Evolutionary conservation across 2,113 vertebrate species (phyloP).

Genomic region (Mixornis gularis): DNA sequence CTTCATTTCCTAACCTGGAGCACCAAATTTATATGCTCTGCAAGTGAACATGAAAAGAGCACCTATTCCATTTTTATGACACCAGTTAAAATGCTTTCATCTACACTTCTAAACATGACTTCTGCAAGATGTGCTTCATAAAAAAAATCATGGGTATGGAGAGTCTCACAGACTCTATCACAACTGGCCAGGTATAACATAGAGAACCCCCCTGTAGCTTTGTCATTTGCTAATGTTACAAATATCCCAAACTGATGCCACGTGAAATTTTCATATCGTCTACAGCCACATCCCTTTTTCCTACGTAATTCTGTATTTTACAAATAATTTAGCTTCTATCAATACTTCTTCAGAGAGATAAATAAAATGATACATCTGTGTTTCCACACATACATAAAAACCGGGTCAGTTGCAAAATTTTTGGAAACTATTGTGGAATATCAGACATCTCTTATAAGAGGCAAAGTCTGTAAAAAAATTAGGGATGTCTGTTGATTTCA

Average conservation of each 20-base stretch:
- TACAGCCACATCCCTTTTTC: not conserved
- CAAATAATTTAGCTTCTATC: not conserved
- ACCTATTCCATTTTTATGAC: not conserved
- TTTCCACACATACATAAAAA: not conserved
- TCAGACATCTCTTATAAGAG: not conserved
- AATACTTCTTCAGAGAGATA: not conserved
- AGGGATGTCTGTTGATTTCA: not conserved
- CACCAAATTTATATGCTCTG: not conserved
- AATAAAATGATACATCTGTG: not conserved
- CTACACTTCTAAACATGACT: not conserved
- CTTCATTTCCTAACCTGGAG: not conserved
- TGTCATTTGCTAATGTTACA: not conserved
- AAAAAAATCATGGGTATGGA: not conserved
- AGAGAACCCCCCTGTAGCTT: not conserved
- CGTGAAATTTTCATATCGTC: not conserved
- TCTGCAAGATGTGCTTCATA: not conserved
- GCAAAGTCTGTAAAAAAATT: not conserved
- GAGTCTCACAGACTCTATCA: not conserved
- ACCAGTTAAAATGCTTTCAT: conserved; percentile 1
- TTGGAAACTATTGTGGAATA: not conserved
- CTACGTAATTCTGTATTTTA: not conserved
- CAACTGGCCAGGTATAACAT: not conserved
- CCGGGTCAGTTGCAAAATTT: not conserved
- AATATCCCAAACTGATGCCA: not conserved
- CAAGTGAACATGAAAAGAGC: not conserved